Evolutionary conservation across 1,140 invertebrate genomes (phyloP).

Genomic region (Drosophila busckii): DNA sequence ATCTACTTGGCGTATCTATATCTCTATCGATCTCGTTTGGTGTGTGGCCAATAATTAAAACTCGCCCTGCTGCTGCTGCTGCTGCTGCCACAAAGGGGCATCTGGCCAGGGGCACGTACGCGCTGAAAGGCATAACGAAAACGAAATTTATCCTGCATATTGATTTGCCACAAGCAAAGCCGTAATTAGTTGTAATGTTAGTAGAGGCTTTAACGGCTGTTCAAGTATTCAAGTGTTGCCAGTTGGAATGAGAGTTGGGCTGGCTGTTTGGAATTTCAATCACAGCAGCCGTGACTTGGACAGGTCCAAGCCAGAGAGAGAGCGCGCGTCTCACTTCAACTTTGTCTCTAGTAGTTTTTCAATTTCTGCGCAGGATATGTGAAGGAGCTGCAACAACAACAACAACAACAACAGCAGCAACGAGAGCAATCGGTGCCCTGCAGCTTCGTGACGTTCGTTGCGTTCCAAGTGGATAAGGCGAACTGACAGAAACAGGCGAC

Average conservation of each 20-base stretch:
- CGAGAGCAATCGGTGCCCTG: conserved; percentile 10
- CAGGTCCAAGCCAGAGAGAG: background rate
- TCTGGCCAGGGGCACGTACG: conserved; percentile 8
- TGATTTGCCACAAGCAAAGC: background rate
- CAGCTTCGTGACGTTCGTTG: conserved; percentile 31
- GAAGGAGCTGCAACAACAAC: conserved; percentile 12
- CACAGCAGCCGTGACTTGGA: conserved; percentile 10
- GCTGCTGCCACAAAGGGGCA: conserved; percentile 2
- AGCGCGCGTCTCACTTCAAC: conserved; percentile 43
- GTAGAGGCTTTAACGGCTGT: conserved; percentile 1
- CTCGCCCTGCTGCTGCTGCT: conserved; percentile 3
- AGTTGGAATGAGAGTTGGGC: conserved; percentile 6
- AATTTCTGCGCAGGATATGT: conserved; percentile 37
- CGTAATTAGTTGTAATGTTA: conserved; percentile 38
- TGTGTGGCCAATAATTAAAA: conserved; percentile 31
- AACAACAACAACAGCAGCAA: conserved; percentile 7
- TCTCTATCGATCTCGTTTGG: background rate
- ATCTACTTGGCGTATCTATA: conserved; percentile 9
- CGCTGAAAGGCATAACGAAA: conserved; percentile 30
- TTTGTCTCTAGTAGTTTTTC: conserved; percentile 44
- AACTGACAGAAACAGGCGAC: conserved; percentile 41
- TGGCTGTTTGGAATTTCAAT: conserved; percentile 36
- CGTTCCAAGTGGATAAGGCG: conserved; percentile 39
- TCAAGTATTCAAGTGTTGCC: conserved; percentile 13
- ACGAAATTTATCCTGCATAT: conserved; percentile 2